Conservation (phyloP, 2,113 vertebrate genomes). For the Oxyura jamaicensis region DNA sequence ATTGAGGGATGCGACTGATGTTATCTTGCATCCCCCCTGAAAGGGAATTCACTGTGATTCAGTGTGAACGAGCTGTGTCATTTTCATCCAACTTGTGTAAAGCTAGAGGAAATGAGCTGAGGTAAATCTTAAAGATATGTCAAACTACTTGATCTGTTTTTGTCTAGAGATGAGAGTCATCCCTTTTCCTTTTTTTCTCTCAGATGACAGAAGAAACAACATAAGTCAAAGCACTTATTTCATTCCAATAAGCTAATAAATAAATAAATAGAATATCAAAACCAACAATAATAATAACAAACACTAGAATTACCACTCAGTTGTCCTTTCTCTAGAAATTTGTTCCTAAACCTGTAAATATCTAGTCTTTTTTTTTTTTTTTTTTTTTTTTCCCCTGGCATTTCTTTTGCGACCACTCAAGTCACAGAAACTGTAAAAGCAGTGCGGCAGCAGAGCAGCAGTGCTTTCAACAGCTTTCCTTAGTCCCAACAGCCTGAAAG, state of each 20-base stretch:
- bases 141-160: not conserved
- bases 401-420: not conserved
- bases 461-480: not conserved
- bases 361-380: not conserved
- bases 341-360: constrained; percentile 15
- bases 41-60: constrained; percentile 26
- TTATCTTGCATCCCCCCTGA: not conserved
- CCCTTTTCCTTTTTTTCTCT: not conserved
- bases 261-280: not conserved
- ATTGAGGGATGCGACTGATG: constrained; percentile 14
- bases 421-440: not conserved
- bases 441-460: not conserved
- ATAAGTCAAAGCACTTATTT: not conserved
- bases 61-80: not conserved
- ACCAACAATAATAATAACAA: not conserved
- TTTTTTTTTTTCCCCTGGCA: not conserved
- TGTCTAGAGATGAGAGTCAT: not conserved
- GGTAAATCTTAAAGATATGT: not conserved
- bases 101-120: not conserved
- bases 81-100: constrained; percentile 11
- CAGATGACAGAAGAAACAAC: not conserved
- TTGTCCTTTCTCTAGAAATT: not conserved
- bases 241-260: not conserved
- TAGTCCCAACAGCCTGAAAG: not conserved
- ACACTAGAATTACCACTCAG: not conserved